Percentiles rank a stretch among this genome's conserved stretches.
These are phyloP conservation scores for Lepidotrigona ventralis DNA, from an alignment of 1,140 invertebrate species.

Conservation along the genomic window DNA sequence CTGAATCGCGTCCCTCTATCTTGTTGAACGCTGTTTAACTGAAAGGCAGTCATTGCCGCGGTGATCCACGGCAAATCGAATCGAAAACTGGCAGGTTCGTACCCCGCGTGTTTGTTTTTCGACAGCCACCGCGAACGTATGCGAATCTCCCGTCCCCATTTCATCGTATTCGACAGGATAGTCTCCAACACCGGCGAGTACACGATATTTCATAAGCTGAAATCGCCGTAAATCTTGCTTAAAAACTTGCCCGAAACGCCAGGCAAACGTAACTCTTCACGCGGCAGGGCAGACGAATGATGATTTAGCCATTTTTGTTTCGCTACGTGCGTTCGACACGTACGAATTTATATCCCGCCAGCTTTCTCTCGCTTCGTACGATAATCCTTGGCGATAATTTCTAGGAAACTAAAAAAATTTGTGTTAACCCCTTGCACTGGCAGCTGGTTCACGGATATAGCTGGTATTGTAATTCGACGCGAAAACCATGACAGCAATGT, in stretches of 20 bases:
- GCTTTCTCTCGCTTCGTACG: no score
- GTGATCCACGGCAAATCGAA: constrained; percentile 10
- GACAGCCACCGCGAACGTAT: not conserved
- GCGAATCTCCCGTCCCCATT: not conserved
- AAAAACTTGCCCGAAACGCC: not conserved
- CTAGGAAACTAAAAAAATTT: no score
- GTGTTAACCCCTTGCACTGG: no score
- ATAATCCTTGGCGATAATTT: not conserved
- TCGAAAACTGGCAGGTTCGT: not conserved
- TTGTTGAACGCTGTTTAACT: constrained; percentile 16
- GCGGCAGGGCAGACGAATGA: not conserved
- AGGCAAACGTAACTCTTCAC: not conserved
- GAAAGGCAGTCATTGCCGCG: not conserved
- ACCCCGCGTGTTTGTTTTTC: constrained; percentile 21
- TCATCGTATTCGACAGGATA: not conserved
- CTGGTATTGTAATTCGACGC: no score
- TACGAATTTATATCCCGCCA: no score
- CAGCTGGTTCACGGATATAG: no score
- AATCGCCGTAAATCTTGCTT: not conserved
- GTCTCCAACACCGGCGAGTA: not conserved
- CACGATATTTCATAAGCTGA: not conserved
- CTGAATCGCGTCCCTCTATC: constrained; percentile 9
- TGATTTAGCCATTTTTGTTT: not conserved
- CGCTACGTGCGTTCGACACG: not conserved
- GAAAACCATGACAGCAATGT: no score